phyloP scores from a whole-genome alignment of 1,140 invertebrate species.

The Rhopalosiphum maidis region DNA sequence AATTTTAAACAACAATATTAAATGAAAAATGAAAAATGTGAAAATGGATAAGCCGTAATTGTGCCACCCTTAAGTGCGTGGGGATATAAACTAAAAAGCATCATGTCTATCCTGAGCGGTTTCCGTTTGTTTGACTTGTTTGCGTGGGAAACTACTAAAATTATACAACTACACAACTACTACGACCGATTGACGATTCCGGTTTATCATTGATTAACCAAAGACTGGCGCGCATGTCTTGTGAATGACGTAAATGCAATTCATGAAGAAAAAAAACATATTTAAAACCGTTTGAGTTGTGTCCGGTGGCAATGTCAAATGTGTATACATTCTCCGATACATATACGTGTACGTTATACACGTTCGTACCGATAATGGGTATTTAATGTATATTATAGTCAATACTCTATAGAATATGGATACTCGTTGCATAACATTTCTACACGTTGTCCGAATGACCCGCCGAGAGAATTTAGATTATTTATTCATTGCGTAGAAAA shows the following conservation, averaged over 20 bases:
- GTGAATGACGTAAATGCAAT: slow-evolving; percentile 44
- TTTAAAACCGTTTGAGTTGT: slow-evolving; percentile 1
- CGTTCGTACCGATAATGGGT: neutral
- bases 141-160: slow-evolving; percentile 23
- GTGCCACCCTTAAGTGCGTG: slow-evolving; percentile 2
- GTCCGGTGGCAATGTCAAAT: slow-evolving; percentile 16
- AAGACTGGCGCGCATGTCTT: neutral
- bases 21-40: slow-evolving; percentile 28
- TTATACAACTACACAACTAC: slow-evolving; percentile 13
- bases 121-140: slow-evolving; percentile 37
- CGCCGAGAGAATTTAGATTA: neutral
- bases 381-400: slow-evolving; percentile 17
- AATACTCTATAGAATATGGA: neutral
- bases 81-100: neutral
- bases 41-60: neutral
- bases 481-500: neutral
- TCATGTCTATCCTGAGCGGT: neutral
- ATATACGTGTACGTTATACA: neutral
- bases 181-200: slow-evolving; percentile 11
- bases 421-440: slow-evolving; percentile 11
- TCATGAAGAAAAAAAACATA: slow-evolving; percentile 23
- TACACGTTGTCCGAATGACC: neutral
- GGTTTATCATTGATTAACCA: slow-evolving; percentile 31
- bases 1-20: slow-evolving; percentile 17
- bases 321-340: neutral